A percentile compares a stretch with the other conserved stretches of the same genome.
phyloP scores from a whole-genome alignment of 2,113 vertebrate species.

The Alouatta palliata region DNA sequence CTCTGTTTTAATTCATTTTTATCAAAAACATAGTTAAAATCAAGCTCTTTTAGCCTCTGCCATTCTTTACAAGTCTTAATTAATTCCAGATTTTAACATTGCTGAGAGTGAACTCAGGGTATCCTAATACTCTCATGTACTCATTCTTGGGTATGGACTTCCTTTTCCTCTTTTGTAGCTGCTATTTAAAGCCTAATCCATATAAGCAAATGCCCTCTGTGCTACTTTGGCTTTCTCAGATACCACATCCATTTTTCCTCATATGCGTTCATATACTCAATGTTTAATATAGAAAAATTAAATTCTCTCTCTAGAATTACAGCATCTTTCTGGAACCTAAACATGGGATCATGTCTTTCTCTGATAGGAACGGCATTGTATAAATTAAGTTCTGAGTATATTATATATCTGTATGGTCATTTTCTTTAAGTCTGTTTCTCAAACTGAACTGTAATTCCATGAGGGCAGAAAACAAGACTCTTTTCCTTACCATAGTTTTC shows the following conservation, averaged over 20 bases:
- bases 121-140: not conserved
- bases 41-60: not conserved
- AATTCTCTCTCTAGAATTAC: not conserved
- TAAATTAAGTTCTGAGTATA: not conserved
- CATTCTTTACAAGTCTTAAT: not conserved
- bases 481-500: not conserved
- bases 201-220: not conserved
- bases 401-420: not conserved
- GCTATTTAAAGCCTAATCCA: not conserved
- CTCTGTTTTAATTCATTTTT: not conserved
- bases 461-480: not conserved
- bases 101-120: not conserved
- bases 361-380: not conserved
- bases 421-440: not conserved
- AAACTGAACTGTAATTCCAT: not conserved
- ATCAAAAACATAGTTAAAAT: not conserved
- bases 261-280: not conserved
- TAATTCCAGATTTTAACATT: not conserved
- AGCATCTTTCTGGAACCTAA: not conserved
- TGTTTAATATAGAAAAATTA: not conserved
- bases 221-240: not conserved
- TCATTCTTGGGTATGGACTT: not conserved
- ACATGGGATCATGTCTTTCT: not conserved
- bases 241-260: not conserved
- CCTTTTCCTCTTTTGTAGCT: not conserved